These are phyloP conservation scores for Jacana jacana DNA, from an alignment of 2,113 vertebrate species.

Conservation along the genomic window DNA sequence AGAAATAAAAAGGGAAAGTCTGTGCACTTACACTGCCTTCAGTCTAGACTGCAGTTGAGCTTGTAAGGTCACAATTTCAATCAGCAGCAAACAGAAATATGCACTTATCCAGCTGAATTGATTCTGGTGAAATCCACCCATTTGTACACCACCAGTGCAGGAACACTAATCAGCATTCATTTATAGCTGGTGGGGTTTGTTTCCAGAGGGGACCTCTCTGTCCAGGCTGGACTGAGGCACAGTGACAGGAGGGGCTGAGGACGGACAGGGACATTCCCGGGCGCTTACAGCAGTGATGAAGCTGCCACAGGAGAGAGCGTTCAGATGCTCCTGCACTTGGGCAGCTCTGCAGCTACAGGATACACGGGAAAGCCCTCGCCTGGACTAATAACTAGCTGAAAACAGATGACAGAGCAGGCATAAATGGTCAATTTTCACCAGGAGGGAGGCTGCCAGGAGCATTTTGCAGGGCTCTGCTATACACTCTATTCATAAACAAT, in stretches of 20 bases:
- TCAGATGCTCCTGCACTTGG: accelerated
- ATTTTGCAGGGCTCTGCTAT: background rate
- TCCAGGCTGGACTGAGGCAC: accelerated
- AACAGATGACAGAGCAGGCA: background rate
- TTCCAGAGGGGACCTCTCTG: background rate
- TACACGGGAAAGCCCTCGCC: accelerated
- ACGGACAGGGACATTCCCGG: accelerated
- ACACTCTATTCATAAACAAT: background rate
- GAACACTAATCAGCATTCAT: background rate
- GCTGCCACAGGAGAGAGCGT: accelerated
- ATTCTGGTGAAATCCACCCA: background rate
- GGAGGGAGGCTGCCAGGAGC: background rate
- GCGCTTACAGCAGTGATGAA: accelerated
- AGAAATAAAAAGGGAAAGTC: background rate
- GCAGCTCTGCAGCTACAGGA: background rate
- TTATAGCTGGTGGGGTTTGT: background rate
- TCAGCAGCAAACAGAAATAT: background rate
- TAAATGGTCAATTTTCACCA: background rate
- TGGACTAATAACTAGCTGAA: background rate
- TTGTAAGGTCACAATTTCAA: background rate
- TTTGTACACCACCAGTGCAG: background rate
- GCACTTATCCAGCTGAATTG: background rate
- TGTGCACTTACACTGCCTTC: background rate
- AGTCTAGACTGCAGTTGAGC: background rate
- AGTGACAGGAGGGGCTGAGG: background rate